phyloP scores from a whole-genome alignment of 1,140 invertebrate species.

The Lepidostoma basale region DNA sequence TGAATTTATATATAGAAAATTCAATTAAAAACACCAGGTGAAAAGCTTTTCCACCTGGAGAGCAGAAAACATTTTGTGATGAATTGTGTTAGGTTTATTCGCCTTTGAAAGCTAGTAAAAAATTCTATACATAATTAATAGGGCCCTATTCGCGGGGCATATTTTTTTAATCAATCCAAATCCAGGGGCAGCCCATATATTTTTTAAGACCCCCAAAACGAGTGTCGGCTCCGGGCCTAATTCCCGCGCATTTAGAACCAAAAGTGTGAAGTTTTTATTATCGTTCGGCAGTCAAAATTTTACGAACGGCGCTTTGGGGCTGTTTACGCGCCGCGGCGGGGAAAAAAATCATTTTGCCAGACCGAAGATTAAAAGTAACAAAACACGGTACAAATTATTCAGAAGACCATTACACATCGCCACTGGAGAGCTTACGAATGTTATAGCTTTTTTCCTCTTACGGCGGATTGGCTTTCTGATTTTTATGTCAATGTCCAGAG shows the following conservation, averaged over 20 bases:
- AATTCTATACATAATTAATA: no score
- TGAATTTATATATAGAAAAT: no score
- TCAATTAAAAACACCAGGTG: no score
- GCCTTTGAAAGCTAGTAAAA: no score
- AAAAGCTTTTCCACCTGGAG: no score
- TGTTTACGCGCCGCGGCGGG: constrained; percentile 33
- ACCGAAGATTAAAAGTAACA: constrained; percentile 46
- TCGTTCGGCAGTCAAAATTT: constrained; percentile 43
- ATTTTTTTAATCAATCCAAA: constrained; percentile 42
- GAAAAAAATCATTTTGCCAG: constrained; percentile 42
- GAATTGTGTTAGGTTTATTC: no score
- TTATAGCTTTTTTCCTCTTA: constrained; percentile 7
- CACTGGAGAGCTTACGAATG: constrained; percentile 3
- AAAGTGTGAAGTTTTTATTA: constrained; percentile 47
- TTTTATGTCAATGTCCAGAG: no score
- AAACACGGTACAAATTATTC: constrained; percentile 43
- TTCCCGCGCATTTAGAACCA: constrained; percentile 13
- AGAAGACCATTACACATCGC: constrained; percentile 33
- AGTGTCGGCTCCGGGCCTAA: constrained; percentile 4
- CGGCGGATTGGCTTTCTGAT: constrained; percentile 5
- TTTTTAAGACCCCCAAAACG: constrained; percentile 27
- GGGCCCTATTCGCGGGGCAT: constrained; percentile 17
- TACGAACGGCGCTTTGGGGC: constrained; percentile 38
- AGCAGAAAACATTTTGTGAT: no score
- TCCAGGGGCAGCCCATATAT: constrained; percentile 27